phyloP scores from a whole-genome alignment of 1,140 invertebrate genomes.

The Copidosoma floridanum region DNA sequence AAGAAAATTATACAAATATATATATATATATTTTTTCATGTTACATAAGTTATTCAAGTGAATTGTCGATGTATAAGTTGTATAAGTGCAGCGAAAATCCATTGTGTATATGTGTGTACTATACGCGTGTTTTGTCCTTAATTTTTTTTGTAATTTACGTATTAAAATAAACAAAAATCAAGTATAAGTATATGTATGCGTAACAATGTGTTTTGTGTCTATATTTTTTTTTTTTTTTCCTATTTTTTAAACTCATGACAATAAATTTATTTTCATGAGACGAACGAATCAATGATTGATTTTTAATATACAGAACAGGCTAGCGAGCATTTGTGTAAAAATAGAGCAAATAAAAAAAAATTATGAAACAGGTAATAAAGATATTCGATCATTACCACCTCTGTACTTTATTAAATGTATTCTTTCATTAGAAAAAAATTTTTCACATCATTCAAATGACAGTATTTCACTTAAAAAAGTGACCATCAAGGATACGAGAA shows the following conservation, averaged over 20 bases:
- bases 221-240: background rate
- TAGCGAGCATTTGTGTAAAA: constrained; percentile 11
- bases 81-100: background rate
- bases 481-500: no score
- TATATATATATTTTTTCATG: constrained; percentile 28
- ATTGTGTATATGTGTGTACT: background rate
- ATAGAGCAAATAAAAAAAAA: constrained; percentile 7
- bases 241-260: background rate
- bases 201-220: background rate
- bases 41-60: no score
- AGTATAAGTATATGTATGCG: background rate
- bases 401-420: no score
- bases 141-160: background rate
- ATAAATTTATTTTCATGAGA: background rate
- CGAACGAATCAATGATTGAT: constrained; percentile 1
- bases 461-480: no score
- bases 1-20: constrained; percentile 18
- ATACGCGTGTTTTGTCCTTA: constrained; percentile 2
- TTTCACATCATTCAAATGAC: no score
- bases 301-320: background rate
- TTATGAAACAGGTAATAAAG: constrained; percentile 7
- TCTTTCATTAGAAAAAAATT: no score
- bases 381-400: background rate
- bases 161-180: no score
- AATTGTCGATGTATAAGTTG: background rate